Evolutionary conservation across 2,797 vertebrate species (phyloP), one percentile per base, ranked within the genome.

Genomic region (Neosilurus mollespiculum): DNA sequence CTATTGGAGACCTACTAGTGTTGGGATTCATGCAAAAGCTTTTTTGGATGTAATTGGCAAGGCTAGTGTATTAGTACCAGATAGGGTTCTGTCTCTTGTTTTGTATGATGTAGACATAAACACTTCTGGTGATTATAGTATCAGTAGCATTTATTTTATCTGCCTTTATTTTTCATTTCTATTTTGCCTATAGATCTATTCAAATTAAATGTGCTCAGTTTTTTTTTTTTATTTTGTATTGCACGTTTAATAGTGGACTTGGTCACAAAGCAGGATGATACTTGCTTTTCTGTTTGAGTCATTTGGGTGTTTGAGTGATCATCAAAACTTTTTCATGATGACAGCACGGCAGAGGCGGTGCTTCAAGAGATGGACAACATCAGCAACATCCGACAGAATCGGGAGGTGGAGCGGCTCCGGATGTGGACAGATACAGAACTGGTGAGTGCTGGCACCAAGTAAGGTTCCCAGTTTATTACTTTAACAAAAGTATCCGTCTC

Each of bases 301-400:
- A 20, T 82, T 79, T 51, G n/a, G 4, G 11, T 73, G 54, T 37
- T 58, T 76, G 62, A 53, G 24, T 79, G 26, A 77, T 24, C 59
- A 20, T 64, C 34, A 76, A 12, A 4, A 14, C 18, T 81, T 76
- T 51, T 89, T 14, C 85, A 2, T 84, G 43, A 83, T 86, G 90
- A 43, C 87, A 99, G 98, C 91, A 99, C 98, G 89, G 98, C 98
- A 14, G 98, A 99, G 92, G 98, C 98, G 84, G 98, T 99, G 75
- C 95, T 99, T 1, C 98, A 99, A 92, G 98, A 99, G 93, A 99
- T 99, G 98, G 98, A 99, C 93, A 99, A 99, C 91, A 99, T 99
- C 94, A 99, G 98, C 91, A 96, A 93, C 92, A 99, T 98, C 91
- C 93, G 98, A 88, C 95, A 98, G 89, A 98, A 95, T 80, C 96